Conservation (phyloP, 2,888 invertebrate species). For the Oxycera nigricornis region DNA sequence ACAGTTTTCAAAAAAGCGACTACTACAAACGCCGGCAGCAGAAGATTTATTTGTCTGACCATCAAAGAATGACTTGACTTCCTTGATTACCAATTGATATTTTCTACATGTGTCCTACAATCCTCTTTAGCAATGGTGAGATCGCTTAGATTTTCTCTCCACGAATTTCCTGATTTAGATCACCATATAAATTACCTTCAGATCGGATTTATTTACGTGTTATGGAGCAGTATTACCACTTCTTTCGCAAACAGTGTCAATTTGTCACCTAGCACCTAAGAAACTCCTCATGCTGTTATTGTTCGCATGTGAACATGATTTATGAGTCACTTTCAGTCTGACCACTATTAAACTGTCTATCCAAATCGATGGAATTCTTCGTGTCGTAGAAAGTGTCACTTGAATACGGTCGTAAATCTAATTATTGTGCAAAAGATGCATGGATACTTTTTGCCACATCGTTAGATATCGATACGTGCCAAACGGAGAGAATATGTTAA, state of each 20-base stretch:
- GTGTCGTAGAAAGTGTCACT: constrained; percentile 37
- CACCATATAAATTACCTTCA: too few species aligned
- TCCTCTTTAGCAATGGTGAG: too few species aligned
- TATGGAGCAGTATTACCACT: background rate
- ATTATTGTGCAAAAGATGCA: constrained; percentile 36
- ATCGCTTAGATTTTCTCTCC: too few species aligned
- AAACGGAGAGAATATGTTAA: background rate
- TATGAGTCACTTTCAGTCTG: constrained; percentile 22
- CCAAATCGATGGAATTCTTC: constrained; percentile 5
- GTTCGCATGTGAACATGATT: constrained; percentile 4
- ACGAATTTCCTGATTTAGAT: too few species aligned
- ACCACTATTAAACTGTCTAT: constrained; percentile 25
- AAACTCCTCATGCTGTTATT: constrained; percentile 22
- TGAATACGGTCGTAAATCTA: constrained; percentile 44
- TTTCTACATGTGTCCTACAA: too few species aligned
- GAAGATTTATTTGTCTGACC: too few species aligned
- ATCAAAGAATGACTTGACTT: too few species aligned
- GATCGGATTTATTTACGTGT: too few species aligned
- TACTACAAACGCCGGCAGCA: too few species aligned
- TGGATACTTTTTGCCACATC: background rate
- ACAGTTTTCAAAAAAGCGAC: too few species aligned
- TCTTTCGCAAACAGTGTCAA: background rate
- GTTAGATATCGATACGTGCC: background rate
- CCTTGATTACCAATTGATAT: too few species aligned
- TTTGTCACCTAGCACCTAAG: constrained; percentile 15